A percentile compares a stretch with the other conserved stretches of the same genome.
Evolutionary conservation across 2,113 vertebrate genomes (phyloP).

Genomic region (Pardalotus punctatus): DNA sequence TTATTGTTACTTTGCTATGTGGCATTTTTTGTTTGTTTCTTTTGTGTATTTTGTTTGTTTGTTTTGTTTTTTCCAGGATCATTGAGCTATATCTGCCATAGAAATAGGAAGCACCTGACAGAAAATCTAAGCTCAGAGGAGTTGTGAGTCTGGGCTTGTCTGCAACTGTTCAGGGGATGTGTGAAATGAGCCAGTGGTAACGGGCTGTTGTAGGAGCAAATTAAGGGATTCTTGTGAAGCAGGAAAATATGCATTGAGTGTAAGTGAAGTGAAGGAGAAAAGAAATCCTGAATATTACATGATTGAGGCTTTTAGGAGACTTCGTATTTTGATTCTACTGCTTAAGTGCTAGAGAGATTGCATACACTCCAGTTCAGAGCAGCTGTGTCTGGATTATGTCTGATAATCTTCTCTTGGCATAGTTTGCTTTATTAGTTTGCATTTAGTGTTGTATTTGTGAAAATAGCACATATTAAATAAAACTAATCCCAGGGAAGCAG

Average conservation of each 20-base stretch:
- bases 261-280: constrained; percentile 3
- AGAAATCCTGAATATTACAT: neutral
- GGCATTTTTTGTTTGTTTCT: neutral
- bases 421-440: constrained; percentile 65
- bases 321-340: neutral
- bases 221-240: neutral
- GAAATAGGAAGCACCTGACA: neutral
- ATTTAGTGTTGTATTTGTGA: constrained; percentile 29
- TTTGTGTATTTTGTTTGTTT: neutral
- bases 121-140: neutral
- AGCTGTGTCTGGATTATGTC: constrained; percentile 53
- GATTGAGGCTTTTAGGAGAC: neutral
- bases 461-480: constrained; percentile 34
- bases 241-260: neutral
- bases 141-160: neutral
- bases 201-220: neutral
- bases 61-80: neutral
- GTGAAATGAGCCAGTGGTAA: neutral
- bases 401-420: constrained; percentile 63
- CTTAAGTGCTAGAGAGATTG: constrained; percentile 25
- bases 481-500: neutral
- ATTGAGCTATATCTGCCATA: neutral
- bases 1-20: neutral
- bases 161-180: neutral
- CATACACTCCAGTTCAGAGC: constrained; percentile 19